Conservation (phyloP, 2,113 vertebrate species). For the Cromileptes altivelis region DNA sequence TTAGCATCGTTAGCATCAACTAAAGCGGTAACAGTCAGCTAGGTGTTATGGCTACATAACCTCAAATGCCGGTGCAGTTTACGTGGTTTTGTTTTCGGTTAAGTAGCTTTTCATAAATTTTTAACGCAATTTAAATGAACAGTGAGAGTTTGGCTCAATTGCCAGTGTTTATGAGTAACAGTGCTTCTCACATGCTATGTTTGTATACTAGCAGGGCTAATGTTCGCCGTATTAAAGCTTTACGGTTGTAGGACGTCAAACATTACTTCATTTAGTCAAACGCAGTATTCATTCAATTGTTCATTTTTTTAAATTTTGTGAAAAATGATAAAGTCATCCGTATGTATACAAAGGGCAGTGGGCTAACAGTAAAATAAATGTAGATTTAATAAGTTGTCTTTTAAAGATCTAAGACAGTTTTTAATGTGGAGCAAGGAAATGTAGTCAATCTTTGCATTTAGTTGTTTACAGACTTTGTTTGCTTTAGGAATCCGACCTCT, state of each 20-base stretch:
- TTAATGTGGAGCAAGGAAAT: not conserved
- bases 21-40: not conserved
- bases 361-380: not conserved
- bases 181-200: not conserved
- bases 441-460: not conserved
- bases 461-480: not conserved
- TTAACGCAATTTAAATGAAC: not conserved
- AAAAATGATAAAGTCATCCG: not conserved
- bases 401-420: not conserved
- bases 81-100: rapidly evolving
- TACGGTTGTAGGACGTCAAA: not conserved
- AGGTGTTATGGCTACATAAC: not conserved
- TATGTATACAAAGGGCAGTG: too few species aligned
- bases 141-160: not conserved
- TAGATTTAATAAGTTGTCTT: not conserved
- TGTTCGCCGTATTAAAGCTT: not conserved
- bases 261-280: not conserved
- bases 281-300: not conserved
- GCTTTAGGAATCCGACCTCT: not conserved
- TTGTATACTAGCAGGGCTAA: not conserved
- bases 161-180: not conserved
- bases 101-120: not conserved
- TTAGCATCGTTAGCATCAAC: conserved; percentile 49
- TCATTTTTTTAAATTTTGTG: rapidly evolving
- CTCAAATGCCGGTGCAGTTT: not conserved